phyloP scores from a whole-genome alignment of 2,113 vertebrate genomes.

The Blennius ocellaris region DNA sequence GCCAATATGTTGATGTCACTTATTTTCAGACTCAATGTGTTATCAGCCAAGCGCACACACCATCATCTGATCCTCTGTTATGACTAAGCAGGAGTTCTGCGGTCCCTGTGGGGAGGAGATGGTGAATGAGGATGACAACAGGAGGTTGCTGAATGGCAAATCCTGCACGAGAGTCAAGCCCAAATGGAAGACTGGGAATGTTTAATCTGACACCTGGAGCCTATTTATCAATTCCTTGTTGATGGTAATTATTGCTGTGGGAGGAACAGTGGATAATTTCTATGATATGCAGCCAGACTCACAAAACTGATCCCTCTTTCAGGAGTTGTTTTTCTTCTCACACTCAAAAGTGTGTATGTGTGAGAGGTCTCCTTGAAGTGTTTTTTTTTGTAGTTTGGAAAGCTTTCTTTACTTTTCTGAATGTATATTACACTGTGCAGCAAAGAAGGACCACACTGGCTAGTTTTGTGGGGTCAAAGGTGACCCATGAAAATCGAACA shows the following conservation, averaged over 20 bases:
- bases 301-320: constrained; percentile 19
- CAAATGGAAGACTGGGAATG: constrained; percentile 43
- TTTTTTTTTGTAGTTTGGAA: constrained; percentile 3
- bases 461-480: neutral
- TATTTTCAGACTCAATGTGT: constrained; percentile 28
- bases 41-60: constrained; percentile 16
- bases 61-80: constrained; percentile 41
- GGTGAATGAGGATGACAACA: constrained; percentile 31
- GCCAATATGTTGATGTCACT: constrained; percentile 20
- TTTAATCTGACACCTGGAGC: constrained; percentile 74
- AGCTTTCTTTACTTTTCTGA: constrained; percentile 17
- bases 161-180: constrained; percentile 47
- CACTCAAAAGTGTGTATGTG: constrained; percentile 35
- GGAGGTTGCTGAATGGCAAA: constrained; percentile 49
- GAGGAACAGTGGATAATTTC: constrained; percentile 54
- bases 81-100: constrained; percentile 39
- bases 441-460: neutral
- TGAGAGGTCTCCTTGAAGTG: constrained; percentile 19
- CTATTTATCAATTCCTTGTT: constrained; percentile 68
- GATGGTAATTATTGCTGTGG: constrained; percentile 65
- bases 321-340: constrained; percentile 48
- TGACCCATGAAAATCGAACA: constrained; percentile 6
- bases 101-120: constrained; percentile 26
- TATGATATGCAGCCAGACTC: constrained; percentile 54
- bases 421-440: constrained; percentile 5